These are phyloP conservation scores for Hypomecis punctinalis DNA, from an alignment of 2,888 invertebrate genomes.

Conservation along the genomic window DNA sequence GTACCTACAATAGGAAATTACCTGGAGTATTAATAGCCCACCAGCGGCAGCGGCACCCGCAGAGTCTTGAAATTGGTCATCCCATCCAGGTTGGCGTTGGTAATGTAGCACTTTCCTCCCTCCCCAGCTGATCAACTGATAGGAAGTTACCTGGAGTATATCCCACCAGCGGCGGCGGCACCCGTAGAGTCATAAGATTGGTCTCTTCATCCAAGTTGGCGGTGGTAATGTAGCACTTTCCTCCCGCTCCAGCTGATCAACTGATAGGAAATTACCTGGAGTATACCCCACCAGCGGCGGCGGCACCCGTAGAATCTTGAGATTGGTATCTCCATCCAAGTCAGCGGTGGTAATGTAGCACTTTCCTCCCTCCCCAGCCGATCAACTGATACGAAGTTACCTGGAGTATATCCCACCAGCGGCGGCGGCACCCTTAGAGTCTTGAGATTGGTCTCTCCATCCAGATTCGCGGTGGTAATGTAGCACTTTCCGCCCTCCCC, in stretches of 20 bases:
- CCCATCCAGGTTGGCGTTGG: constrained; percentile 64
- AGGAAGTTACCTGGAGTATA: constrained; percentile 68
- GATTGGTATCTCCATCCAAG: constrained; percentile 87
- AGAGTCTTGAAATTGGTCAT: constrained; percentile 90
- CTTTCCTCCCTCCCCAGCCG: too few relatives aligned
- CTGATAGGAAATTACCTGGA: constrained; percentile 58
- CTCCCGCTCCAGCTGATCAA: too few relatives aligned
- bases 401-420: constrained; percentile 72
- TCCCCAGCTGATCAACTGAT: too few relatives aligned
- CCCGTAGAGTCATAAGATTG: constrained; percentile 87
- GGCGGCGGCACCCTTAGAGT: constrained; percentile 80
- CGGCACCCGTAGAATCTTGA: constrained; percentile 86
- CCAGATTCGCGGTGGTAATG: constrained; percentile 94
- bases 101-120: too few relatives aligned
- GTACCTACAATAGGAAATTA: constrained; percentile 46
- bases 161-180: constrained; percentile 72
- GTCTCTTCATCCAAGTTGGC: constrained; percentile 83
- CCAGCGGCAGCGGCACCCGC: constrained; percentile 73
- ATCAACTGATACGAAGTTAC: constrained; percentile 46
- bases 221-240: too few relatives aligned
- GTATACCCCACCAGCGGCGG: constrained; percentile 74
- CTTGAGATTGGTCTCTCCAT: constrained; percentile 93
- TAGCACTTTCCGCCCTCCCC: constrained; percentile 89
- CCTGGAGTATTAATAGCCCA: constrained; percentile 76
- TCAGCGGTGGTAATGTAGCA: too few relatives aligned